A percentile compares a stretch with the other conserved stretches of the same genome.
Conservation (phyloP, 2,113 vertebrate genomes). For the Clinocottus analis region DNA sequence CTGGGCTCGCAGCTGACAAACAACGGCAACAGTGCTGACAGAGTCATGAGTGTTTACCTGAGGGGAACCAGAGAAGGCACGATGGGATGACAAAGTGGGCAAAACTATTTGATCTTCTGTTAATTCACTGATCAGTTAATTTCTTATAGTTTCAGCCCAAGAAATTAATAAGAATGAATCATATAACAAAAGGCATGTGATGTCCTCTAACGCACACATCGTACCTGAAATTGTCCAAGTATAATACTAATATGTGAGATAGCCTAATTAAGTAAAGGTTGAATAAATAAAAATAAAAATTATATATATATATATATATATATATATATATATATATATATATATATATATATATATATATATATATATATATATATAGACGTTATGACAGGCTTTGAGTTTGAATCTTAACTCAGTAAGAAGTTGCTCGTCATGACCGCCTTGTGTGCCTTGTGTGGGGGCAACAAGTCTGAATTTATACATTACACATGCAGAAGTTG, state of each 20-base stretch:
- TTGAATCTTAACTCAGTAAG: neutral
- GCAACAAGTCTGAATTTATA: neutral
- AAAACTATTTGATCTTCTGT: too few species aligned
- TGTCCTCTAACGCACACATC: too few species aligned
- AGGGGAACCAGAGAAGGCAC: neutral
- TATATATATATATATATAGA: neutral
- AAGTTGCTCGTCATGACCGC: neutral
- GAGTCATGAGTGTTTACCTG: neutral
- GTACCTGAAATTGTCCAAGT: too few species aligned
- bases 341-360: neutral
- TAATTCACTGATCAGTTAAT: too few species aligned
- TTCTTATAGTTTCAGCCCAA: too few species aligned
- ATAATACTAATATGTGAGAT: too few species aligned
- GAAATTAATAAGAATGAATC: too few species aligned
- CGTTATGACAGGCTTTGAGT: neutral
- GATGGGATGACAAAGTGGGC: neutral
- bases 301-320: neutral
- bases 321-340: neutral
- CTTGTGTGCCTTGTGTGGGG: neutral
- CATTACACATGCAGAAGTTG: constrained; percentile 24
- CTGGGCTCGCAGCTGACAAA: neutral
- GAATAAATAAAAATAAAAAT: neutral
- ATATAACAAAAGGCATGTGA: too few species aligned
- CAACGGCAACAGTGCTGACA: neutral
- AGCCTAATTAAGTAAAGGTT: neutral